A percentile compares a stretch with the other conserved stretches of the same genome.
phyloP scores from a whole-genome alignment of 2,797 vertebrate species.

The Huso huso region DNA sequence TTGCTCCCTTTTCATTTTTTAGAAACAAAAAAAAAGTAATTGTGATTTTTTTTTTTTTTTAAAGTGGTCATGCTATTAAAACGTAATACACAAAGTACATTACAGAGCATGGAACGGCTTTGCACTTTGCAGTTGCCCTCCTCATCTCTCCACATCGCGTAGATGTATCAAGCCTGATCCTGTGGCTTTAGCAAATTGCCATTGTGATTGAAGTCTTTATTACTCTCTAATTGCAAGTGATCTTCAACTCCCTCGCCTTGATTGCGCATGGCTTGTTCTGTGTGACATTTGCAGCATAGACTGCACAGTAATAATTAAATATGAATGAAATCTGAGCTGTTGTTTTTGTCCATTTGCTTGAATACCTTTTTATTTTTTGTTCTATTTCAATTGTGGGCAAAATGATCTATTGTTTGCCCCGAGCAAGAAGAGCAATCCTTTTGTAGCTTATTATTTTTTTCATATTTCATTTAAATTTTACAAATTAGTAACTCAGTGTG shows the following conservation, averaged over 20 bases:
- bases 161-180: not conserved
- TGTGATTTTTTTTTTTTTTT: too few relatives aligned
- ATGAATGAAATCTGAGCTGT: not conserved
- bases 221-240: not conserved
- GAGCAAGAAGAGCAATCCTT: too few relatives aligned
- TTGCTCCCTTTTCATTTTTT: too few relatives aligned
- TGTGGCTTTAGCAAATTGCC: not conserved
- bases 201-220: not conserved
- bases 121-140: not conserved
- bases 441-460: too few relatives aligned
- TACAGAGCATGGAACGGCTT: not conserved
- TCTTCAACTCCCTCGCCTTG: not conserved
- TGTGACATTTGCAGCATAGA: not conserved
- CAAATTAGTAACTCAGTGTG: too few relatives aligned
- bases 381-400: too few relatives aligned
- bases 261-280: not conserved
- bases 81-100: not conserved
- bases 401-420: too few relatives aligned
- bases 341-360: not conserved
- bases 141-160: not conserved
- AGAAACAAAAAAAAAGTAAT: too few relatives aligned
- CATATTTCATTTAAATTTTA: too few relatives aligned
- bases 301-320: not conserved
- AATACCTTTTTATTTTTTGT: not conserved
- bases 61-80: too few relatives aligned